Conservation (phyloP, 2,888 invertebrate species). For the Drosophila meridiana region DNA sequence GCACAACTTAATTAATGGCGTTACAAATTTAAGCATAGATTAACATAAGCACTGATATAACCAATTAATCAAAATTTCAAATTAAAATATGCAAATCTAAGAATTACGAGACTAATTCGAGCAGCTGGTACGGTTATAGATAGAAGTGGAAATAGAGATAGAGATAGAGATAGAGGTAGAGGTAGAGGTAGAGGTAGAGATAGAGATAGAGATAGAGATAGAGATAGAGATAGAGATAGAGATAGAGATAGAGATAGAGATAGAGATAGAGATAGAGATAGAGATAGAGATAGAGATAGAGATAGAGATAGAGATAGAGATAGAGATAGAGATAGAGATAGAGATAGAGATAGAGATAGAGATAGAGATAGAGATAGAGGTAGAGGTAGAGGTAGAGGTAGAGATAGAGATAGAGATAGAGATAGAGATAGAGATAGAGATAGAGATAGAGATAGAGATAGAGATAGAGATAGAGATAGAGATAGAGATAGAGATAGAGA, state of each 20-base stretch:
- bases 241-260: background rate
- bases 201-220: constrained; percentile 6
- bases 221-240: background rate
- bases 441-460: background rate
- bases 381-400: too few species aligned
- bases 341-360: background rate
- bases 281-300: constrained; percentile 7
- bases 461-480: background rate
- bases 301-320: constrained; percentile 1
- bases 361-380: background rate
- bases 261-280: constrained; percentile 1
- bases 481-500: constrained; percentile 3
- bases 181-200: background rate
- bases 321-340: background rate
- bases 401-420: background rate
- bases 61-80: constrained; percentile 58
- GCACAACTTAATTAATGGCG: constrained; percentile 73
- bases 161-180: background rate
- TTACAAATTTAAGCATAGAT: constrained; percentile 49
- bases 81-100: background rate
- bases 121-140: background rate
- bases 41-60: constrained; percentile 44
- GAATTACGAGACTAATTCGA: background rate
- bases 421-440: background rate
- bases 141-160: background rate